A percentile compares a stretch with the other conserved stretches of the same genome.
phyloP scores from a whole-genome alignment of 2,797 vertebrate genomes.

The Brachyalestes nurse region DNA sequence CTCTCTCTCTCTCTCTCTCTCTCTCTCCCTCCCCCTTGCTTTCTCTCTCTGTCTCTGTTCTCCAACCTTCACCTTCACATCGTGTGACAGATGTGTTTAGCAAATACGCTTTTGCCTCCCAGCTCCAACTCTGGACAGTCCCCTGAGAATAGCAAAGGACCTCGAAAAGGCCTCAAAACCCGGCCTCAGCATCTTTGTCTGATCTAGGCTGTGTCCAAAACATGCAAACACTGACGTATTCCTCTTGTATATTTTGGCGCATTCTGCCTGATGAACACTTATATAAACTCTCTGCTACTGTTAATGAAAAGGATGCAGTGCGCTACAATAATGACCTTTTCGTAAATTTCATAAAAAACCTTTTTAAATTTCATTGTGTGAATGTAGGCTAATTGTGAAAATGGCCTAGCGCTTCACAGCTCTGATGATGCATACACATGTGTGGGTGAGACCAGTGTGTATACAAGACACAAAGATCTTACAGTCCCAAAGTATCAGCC shows the following conservation, averaged over 20 bases:
- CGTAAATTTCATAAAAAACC: too few relatives aligned
- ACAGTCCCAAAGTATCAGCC: slow-evolving; percentile 35
- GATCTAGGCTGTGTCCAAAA: neutral
- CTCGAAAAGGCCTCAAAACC: neutral
- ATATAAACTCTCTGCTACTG: slow-evolving; percentile 1
- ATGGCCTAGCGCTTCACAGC: neutral
- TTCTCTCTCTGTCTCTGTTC: slow-evolving; percentile 22
- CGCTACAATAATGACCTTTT: slow-evolving; percentile 14
- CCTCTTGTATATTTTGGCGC: neutral
- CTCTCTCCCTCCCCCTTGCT: neutral
- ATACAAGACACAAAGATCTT: neutral
- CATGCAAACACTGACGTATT: neutral
- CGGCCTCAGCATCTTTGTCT: neutral
- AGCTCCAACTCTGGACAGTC: slow-evolving; percentile 10
- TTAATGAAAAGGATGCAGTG: slow-evolving; percentile 18
- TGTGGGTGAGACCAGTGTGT: neutral
- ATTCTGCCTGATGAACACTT: neutral
- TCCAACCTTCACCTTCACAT: slow-evolving; percentile 7
- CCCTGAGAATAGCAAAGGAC: slow-evolving; percentile 7
- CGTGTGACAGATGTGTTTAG: slow-evolving; percentile 28
- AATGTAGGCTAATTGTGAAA: slow-evolving; percentile 35
- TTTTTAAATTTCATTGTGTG: slow-evolving; percentile 2
- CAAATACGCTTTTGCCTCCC: neutral
- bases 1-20: neutral
- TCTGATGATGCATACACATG: slow-evolving; percentile 31